These are phyloP conservation scores for Numenius phaeopus DNA, from an alignment of 2,797 vertebrate genomes.

Conservation along the genomic window DNA sequence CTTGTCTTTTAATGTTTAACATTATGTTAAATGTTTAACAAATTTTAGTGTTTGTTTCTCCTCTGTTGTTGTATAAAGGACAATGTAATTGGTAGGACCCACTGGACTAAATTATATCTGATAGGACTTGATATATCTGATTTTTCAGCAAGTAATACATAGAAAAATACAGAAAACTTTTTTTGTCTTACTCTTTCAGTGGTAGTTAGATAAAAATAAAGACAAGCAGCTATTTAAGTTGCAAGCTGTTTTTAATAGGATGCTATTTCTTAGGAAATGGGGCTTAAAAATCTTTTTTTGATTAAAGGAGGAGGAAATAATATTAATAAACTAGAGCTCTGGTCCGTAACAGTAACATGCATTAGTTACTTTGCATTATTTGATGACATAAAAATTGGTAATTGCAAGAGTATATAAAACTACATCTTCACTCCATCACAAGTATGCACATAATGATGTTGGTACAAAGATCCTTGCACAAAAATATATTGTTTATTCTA, in stretches of 20 bases:
- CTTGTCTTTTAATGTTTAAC: not conserved
- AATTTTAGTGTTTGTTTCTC: not conserved
- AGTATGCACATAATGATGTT: not conserved
- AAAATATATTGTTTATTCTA: not conserved
- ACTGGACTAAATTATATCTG: not conserved
- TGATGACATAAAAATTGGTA: not conserved
- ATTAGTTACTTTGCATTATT: not conserved
- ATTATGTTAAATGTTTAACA: not conserved
- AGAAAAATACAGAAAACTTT: not conserved
- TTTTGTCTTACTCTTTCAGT: not conserved
- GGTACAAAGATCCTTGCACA: not conserved
- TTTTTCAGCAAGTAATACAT: not conserved
- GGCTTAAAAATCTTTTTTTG: not conserved
- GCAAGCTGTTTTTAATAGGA: not conserved
- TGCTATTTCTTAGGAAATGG: not conserved
- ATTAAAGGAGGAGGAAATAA: not conserved
- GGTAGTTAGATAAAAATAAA: not conserved
- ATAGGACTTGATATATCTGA: not conserved
- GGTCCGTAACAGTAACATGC: not conserved
- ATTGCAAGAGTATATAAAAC: not conserved
- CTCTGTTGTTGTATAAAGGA: not conserved
- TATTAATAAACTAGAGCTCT: not conserved
- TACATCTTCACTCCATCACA: not conserved
- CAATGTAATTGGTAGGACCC: not conserved
- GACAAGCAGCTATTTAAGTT: not conserved